These are phyloP conservation scores for Eupithecia subfuscata DNA, from an alignment of 2,888 invertebrate species.

Conservation along the genomic window DNA sequence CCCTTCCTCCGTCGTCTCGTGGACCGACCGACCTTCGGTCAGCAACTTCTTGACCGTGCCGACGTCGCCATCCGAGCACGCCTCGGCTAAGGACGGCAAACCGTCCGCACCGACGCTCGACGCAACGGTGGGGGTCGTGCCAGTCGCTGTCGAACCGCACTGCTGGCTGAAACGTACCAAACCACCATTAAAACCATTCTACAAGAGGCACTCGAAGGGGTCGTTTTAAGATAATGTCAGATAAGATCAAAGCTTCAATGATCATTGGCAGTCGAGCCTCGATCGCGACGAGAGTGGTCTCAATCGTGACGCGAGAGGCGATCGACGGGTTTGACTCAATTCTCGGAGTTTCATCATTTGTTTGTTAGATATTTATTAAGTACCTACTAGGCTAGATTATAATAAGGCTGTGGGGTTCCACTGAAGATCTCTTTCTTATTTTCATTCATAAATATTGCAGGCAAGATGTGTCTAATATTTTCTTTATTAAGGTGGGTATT, in stretches of 20 bases:
- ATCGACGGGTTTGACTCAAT: slow-evolving; percentile 71
- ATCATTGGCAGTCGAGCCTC: slow-evolving; percentile 74
- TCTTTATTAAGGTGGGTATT: no score
- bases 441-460: no score
- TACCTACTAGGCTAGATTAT: not conserved
- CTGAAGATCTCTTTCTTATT: no score
- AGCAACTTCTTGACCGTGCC: slow-evolving; percentile 95
- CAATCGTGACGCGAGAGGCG: slow-evolving; percentile 67
- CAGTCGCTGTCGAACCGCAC: slow-evolving; percentile 77
- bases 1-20: slow-evolving; percentile 98
- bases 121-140: slow-evolving; percentile 76
- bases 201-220: not conserved
- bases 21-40: slow-evolving; percentile 96
- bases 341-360: slow-evolving; percentile 86
- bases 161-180: slow-evolving; percentile 64
- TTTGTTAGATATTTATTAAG: slow-evolving; percentile 6
- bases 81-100: slow-evolving; percentile 93
- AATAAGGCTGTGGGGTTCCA: not conserved
- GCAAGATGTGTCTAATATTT: not conserved
- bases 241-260: slow-evolving; percentile 82
- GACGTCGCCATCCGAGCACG: slow-evolving; percentile 97
- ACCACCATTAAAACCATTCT: slow-evolving; percentile 10
- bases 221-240: slow-evolving; percentile 57
- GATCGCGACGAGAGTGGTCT: slow-evolving; percentile 68
- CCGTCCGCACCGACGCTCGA: slow-evolving; percentile 77